Base-by-base conservation (phyloP, 2,113 vertebrate genomes). In the Psittacara wagleri region DNA sequence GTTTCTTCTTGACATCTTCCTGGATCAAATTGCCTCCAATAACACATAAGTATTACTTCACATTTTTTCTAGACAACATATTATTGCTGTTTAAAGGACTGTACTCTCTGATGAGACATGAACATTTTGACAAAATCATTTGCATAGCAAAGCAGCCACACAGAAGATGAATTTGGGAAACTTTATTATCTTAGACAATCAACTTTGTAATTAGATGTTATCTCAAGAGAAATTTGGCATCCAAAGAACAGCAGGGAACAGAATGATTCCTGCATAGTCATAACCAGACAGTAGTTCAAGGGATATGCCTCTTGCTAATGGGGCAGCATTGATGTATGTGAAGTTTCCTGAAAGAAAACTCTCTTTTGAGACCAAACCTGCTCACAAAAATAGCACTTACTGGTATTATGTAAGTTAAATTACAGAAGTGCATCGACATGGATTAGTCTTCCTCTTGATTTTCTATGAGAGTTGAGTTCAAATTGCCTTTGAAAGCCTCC, bases 401-500 rank as follows among this genome's bases (percentile, higher is more conserved):
- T 66, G 24, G 5, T 44, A 55, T 73, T 63, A 11, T 17, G 7
- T 22, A 54, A 72, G 16, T 46, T 43, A 74, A 86, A 92, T 46
- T 77, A 62, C 27, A 66, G 54, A 74, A 89, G 43, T 25, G 13
- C 28, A 44, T 27, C 63, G 10, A 63, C 39, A 67, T 25, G 70
- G 35, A 67, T 84, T 17, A 51, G 29, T 75, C 61, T 85, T 86
- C 23, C 17, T 59, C 55, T 76, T 82, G 43, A 72, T 86, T 94
- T 75, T 81, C 61, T 73, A 28, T 23, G 10, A 59, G 9, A 88
- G 4, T 3, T 43, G 80, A 81, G 29, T 59, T 88, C n/a, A 81
- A 91, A 94, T 66, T 83, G 23, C 51, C 46, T 88, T 94, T 93
- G 59, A 86, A 95, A 94, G 80, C 80, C 79, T 33, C n/a, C 19